Conservation (phyloP, 2,888 invertebrate genomes). For the Chelonus formosanus region DNA sequence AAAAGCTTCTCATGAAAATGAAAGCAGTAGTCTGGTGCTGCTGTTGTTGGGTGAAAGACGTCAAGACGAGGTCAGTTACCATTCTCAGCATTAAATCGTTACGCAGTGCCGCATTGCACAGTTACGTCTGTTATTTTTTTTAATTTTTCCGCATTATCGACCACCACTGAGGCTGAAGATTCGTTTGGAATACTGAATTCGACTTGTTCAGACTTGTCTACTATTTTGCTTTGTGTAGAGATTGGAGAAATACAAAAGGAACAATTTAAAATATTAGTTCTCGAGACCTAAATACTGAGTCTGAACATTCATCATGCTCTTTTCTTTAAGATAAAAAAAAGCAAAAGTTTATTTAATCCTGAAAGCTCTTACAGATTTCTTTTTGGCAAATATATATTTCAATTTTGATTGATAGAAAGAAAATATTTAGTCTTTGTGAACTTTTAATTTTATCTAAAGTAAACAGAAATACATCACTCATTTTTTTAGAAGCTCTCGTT, state of each 20-base stretch:
- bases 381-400: too few species aligned
- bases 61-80: conserved; percentile 44
- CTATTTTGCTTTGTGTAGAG: too few species aligned
- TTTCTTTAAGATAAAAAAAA: not conserved
- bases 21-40: conserved; percentile 20
- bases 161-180: not conserved
- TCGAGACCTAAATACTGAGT: too few species aligned
- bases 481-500: not conserved
- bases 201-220: too few species aligned
- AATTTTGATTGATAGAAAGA: too few species aligned
- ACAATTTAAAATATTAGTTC: too few species aligned
- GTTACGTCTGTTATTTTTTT: not conserved
- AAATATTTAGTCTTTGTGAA: too few species aligned
- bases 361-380: not conserved
- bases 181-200: not conserved
- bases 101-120: conserved; percentile 38
- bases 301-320: too few species aligned
- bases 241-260: too few species aligned
- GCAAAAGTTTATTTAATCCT: not conserved
- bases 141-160: conserved; percentile 5
- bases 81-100: conserved; percentile 36
- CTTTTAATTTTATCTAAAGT: too few species aligned
- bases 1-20: conserved; percentile 18
- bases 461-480: too few species aligned
- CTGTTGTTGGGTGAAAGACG: conserved; percentile 37